Conservation (phyloP, 2,888 invertebrate genomes). For the Latheticus oryzae region DNA sequence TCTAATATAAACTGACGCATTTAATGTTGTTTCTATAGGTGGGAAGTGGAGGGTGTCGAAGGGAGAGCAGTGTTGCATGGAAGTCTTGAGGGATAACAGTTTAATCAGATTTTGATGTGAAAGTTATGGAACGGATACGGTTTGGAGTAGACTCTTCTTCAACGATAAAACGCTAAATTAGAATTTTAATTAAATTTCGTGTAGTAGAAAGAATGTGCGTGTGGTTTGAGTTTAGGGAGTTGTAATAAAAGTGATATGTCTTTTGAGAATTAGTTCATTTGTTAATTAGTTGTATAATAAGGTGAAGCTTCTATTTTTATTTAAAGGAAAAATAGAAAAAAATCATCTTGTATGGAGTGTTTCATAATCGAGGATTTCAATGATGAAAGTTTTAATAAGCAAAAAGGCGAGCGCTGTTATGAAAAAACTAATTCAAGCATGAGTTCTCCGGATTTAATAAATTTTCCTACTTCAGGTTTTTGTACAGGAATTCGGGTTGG, state of each 20-base stretch:
- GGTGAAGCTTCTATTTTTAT: no score
- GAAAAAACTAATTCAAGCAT: constrained; percentile 17
- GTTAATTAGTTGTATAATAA: no score
- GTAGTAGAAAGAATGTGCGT: constrained; percentile 2
- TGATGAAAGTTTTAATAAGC: no score
- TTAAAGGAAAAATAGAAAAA: no score
- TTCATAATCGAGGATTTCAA: no score
- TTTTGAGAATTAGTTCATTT: no score
- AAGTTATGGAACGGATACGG: constrained; percentile 16
- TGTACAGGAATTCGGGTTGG: constrained; percentile 31
- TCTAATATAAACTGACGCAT: constrained; percentile 7
- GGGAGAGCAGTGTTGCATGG: constrained; percentile 29
- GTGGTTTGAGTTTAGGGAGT: no score
- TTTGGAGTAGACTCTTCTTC: no score
- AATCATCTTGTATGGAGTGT: no score
- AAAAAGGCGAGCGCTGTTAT: not conserved
- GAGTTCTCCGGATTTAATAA: constrained; percentile 26
- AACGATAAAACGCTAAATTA: constrained; percentile 12
- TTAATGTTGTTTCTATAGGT: constrained; percentile 7
- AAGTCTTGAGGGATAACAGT: not conserved
- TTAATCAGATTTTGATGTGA: constrained; percentile 23
- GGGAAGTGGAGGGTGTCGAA: constrained; percentile 12
- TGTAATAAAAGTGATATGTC: no score
- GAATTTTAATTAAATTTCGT: constrained; percentile 13
- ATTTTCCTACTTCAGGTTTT: not conserved